Evolutionary conservation across 2,888 invertebrate genomes (phyloP).

Genomic region (Anthrax anthrax): DNA sequence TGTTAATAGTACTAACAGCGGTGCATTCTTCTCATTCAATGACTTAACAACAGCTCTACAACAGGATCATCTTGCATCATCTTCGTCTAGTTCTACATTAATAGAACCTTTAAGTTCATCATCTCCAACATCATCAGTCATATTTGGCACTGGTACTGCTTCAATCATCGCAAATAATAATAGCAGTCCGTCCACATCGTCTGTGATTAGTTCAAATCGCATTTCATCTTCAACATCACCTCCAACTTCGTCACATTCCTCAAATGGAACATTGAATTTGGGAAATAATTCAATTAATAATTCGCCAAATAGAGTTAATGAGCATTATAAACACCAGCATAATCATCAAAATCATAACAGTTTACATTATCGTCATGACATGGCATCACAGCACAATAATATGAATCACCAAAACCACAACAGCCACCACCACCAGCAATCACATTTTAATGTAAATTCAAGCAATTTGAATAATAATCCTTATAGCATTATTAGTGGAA

Average conservation of each 20-base stretch:
- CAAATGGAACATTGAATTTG: slow-evolving; percentile 9
- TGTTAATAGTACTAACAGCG: slow-evolving; percentile 3
- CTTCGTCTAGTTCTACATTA: slow-evolving; percentile 12
- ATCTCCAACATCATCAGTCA: slow-evolving; percentile 19
- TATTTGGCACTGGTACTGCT: slow-evolving; percentile 6
- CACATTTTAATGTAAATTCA: background rate
- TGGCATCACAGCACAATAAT: slow-evolving; percentile 4
- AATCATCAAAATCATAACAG: background rate
- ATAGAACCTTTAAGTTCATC: slow-evolving; percentile 3
- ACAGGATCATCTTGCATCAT: slow-evolving; percentile 11
- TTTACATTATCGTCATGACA: slow-evolving; percentile 1
- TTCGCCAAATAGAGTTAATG: slow-evolving; percentile 7
- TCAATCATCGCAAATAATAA: slow-evolving; percentile 8
- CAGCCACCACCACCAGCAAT: background rate
- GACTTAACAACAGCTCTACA: slow-evolving; percentile 14
- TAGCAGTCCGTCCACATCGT: slow-evolving; percentile 6
- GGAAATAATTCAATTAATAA: slow-evolving; percentile 7
- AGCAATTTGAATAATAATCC: background rate
- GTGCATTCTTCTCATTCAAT: slow-evolving; percentile 14
- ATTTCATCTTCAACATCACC: slow-evolving; percentile 10
- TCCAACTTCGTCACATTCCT: slow-evolving; percentile 8
- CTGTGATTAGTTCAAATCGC: slow-evolving; percentile 9
- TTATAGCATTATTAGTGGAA: background rate
- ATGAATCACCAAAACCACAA: slow-evolving; percentile 2
- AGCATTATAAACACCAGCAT: slow-evolving; percentile 1